Percentiles rank a stretch among this genome's conserved stretches.
Evolutionary conservation across 64 coral and sea anemone species (phyloP).

Genomic region (Dendrophyllia cribrosa): DNA sequence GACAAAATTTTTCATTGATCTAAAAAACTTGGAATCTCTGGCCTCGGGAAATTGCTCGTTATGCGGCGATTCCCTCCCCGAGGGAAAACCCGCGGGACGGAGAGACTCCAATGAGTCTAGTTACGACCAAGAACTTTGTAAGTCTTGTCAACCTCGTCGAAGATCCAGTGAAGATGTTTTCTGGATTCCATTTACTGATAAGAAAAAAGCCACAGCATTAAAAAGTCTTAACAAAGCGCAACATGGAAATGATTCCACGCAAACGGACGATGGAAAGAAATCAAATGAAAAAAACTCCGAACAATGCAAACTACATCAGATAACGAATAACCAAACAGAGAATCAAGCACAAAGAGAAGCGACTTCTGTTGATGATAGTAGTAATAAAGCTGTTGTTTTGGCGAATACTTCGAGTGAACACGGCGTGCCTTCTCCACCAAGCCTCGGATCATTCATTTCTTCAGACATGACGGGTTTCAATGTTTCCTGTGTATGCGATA

Average conservation of each 20-base stretch:
- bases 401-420: background rate
- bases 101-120: background rate
- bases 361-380: background rate
- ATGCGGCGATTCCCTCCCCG: constrained; percentile 5
- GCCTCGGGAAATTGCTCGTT: constrained; percentile 21
- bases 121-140: background rate
- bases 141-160: constrained; percentile 13
- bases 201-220: background rate
- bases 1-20: constrained; percentile 42
- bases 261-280: background rate
- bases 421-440: background rate
- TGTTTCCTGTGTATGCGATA: constrained; percentile 32
- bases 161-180: constrained; percentile 25
- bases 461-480: constrained; percentile 23
- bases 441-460: background rate
- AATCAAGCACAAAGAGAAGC: background rate
- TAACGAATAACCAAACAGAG: background rate
- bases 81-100: background rate
- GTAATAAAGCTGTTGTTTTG: background rate
- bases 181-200: constrained; percentile 40
- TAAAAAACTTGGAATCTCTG: constrained; percentile 7
- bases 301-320: background rate
- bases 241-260: background rate
- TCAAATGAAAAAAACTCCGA: background rate
- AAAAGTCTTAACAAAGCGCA: background rate